phyloP scores from a whole-genome alignment of 2,888 invertebrate genomes.

The Aspidapion aeneum region DNA sequence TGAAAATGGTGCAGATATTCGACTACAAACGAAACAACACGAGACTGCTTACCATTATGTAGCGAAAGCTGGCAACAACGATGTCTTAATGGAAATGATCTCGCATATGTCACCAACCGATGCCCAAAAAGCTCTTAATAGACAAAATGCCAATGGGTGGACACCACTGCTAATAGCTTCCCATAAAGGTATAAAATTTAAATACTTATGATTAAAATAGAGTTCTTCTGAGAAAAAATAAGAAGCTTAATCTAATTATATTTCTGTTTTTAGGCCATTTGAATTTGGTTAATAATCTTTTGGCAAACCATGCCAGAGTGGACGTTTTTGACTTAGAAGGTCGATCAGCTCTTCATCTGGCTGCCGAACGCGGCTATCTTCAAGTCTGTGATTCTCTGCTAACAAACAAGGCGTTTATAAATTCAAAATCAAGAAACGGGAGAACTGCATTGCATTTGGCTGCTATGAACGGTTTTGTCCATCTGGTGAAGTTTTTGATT shows the following conservation, averaged over 20 bases:
- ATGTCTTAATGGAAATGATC: constrained; percentile 91
- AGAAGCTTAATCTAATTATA: too few relatives aligned
- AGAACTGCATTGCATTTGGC: constrained; percentile 57
- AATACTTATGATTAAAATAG: not conserved
- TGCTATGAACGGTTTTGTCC: constrained; percentile 58
- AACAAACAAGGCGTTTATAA: constrained; percentile 96
- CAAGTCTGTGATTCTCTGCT: constrained; percentile 87
- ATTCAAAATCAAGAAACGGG: constrained; percentile 96
- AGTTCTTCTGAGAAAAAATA: not conserved
- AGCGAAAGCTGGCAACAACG: constrained; percentile 93
- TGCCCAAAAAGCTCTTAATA: constrained; percentile 91
- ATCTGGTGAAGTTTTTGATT: constrained; percentile 86
- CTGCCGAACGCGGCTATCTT: constrained; percentile 90
- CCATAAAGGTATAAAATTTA: constrained; percentile 73
- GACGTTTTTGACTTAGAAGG: constrained; percentile 98
- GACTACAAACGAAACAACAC: constrained; percentile 76
- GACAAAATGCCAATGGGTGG: constrained; percentile 93
- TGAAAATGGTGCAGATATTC: constrained; percentile 89
- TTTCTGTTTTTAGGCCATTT: constrained; percentile 65
- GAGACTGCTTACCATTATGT: constrained; percentile 97
- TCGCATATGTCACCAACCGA: constrained; percentile 85
- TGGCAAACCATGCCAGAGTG: constrained; percentile 94
- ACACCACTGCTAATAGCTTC: constrained; percentile 96
- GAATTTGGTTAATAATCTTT: constrained; percentile 84
- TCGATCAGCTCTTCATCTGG: constrained; percentile 90